Evolutionary conservation across 2,113 vertebrate species (phyloP).

Genomic region (Bubalus kerabau): DNA sequence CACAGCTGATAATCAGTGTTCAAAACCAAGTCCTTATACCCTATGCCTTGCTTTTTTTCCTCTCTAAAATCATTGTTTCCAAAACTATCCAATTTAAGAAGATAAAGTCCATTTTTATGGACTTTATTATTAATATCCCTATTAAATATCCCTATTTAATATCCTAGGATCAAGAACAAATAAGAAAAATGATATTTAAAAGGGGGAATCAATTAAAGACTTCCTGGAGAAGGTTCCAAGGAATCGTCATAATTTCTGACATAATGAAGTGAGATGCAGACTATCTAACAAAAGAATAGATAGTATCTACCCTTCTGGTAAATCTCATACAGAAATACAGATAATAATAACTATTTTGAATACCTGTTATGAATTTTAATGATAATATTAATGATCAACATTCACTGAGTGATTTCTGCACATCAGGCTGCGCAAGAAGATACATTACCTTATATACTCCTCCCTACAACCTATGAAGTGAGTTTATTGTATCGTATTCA

Average conservation of each 20-base stretch:
- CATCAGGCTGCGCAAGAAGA: rapidly evolving
- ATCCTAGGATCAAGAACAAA: not conserved
- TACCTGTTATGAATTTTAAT: not conserved
- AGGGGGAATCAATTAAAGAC: not conserved
- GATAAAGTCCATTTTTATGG: not conserved
- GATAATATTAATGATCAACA: not conserved
- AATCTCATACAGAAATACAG: not conserved
- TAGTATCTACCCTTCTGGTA: not conserved
- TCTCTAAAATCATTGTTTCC: not conserved
- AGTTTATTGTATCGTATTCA: not conserved
- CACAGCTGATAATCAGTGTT: not conserved
- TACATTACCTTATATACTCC: not conserved
- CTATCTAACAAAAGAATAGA: not conserved
- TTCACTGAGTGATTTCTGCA: not conserved
- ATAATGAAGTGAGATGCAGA: not conserved
- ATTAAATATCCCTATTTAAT: not conserved
- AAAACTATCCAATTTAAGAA: not conserved
- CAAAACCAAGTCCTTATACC: not conserved
- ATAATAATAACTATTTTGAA: not conserved
- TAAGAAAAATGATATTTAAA: not conserved
- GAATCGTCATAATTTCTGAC: not conserved
- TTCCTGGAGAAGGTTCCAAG: not conserved
- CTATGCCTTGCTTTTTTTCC: not conserved
- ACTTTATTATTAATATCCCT: too few relatives aligned
- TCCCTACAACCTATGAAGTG: not conserved